A percentile compares a stretch with the other conserved stretches of the same genome.
Evolutionary conservation across 2,888 invertebrate genomes (phyloP).

Genomic region (Nesidiocoris tenuis): DNA sequence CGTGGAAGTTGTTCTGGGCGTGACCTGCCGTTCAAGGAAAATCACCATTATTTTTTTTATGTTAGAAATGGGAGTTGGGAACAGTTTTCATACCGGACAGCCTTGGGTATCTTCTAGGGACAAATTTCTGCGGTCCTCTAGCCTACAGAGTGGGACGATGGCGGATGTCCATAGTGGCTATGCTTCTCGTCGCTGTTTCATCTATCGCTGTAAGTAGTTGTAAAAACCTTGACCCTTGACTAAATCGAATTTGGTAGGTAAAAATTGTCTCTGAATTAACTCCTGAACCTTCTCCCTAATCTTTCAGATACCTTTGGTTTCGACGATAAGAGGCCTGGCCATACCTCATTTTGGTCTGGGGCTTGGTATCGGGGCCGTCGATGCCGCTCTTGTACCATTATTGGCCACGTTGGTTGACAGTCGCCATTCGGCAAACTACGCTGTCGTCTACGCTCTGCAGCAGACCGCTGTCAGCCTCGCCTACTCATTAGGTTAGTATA

Average conservation of each 20-base stretch:
- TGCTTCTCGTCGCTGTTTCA: slow-evolving; percentile 65
- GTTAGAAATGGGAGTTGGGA: slow-evolving; percentile 71
- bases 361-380: slow-evolving; percentile 76
- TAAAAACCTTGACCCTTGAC: too few relatives aligned
- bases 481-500: slow-evolving; percentile 67
- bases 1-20: too few relatives aligned
- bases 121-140: slow-evolving; percentile 71
- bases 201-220: slow-evolving; percentile 62
- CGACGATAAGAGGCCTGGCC: slow-evolving; percentile 63
- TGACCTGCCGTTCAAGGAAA: too few relatives aligned
- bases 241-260: too few relatives aligned
- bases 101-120: slow-evolving; percentile 77
- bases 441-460: slow-evolving; percentile 78
- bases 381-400: slow-evolving; percentile 77
- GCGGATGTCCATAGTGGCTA: slow-evolving; percentile 63
- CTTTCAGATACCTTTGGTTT: slow-evolving; percentile 65
- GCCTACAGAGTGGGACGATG: slow-evolving; percentile 67
- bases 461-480: slow-evolving; percentile 80
- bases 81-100: slow-evolving; percentile 84
- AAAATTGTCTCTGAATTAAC: too few relatives aligned
- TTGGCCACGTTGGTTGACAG: slow-evolving; percentile 71
- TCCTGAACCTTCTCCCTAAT: too few relatives aligned
- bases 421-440: slow-evolving; percentile 65
- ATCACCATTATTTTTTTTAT: slow-evolving; percentile 35
- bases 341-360: slow-evolving; percentile 78